These are phyloP conservation scores for Hippoglossus hippoglossus DNA, from an alignment of 2,797 vertebrate species.

Conservation along the genomic window DNA sequence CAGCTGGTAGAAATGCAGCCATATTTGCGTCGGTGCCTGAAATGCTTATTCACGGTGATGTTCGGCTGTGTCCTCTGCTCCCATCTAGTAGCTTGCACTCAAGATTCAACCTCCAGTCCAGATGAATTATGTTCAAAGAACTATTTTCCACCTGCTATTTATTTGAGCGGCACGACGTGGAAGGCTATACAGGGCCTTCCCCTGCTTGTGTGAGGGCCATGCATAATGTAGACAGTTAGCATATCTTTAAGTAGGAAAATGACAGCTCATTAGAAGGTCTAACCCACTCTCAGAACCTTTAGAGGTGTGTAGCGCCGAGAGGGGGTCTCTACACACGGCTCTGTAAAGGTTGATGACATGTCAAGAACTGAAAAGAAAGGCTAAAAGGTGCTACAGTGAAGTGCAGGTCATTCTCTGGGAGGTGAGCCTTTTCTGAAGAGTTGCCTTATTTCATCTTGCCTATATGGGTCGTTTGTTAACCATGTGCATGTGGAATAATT, in stretches of 20 bases:
- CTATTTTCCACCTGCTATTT: conserved; percentile 13
- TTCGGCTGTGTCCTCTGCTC: not conserved
- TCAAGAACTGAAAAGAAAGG: conserved; percentile 62
- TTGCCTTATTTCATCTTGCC: conserved; percentile 23
- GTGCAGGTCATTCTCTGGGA: conserved; percentile 45
- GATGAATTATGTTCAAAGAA: conserved; percentile 13
- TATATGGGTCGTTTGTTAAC: conserved; percentile 11
- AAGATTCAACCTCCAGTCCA: conserved; percentile 21
- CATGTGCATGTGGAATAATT: conserved; percentile 14
- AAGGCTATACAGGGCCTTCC: conserved; percentile 15
- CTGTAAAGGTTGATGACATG: conserved; percentile 67
- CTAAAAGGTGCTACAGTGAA: conserved; percentile 39
- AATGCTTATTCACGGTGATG: not conserved
- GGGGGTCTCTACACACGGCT: conserved; percentile 55
- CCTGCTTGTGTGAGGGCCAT: conserved; percentile 39
- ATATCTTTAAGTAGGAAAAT: conserved; percentile 62
- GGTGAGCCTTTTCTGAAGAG: conserved; percentile 53
- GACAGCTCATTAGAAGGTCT: conserved; percentile 79
- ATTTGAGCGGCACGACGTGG: conserved; percentile 5
- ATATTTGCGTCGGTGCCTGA: conserved; percentile 14
- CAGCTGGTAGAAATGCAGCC: conserved; percentile 11
- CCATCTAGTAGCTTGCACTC: conserved; percentile 4
- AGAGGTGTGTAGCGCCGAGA: conserved; percentile 57
- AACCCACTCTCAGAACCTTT: conserved; percentile 60
- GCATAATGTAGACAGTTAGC: conserved; percentile 66